phyloP scores from a whole-genome alignment of 2,888 invertebrate genomes.

The Junonia oenone region DNA sequence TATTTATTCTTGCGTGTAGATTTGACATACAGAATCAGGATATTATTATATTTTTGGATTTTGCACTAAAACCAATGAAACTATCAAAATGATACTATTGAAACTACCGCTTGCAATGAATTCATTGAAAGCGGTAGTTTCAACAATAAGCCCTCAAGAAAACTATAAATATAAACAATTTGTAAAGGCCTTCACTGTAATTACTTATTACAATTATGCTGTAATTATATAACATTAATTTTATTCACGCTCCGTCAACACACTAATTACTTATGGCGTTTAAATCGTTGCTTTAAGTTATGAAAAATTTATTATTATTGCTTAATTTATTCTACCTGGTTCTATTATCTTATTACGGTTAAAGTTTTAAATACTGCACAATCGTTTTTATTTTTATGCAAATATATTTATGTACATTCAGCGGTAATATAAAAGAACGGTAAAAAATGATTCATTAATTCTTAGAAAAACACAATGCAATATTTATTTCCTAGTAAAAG shows the following conservation, averaged over 20 bases:
- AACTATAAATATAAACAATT: neutral
- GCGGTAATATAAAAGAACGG: too few species aligned
- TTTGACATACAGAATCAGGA: too few species aligned
- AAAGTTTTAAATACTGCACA: too few species aligned
- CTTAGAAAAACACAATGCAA: slow-evolving; percentile 10
- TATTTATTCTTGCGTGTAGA: too few species aligned
- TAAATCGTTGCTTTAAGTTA: neutral
- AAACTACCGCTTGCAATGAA: too few species aligned
- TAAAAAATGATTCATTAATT: too few species aligned
- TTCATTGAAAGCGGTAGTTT: neutral
- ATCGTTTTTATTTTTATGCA: too few species aligned
- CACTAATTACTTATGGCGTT: slow-evolving; percentile 13
- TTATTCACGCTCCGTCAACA: slow-evolving; percentile 6
- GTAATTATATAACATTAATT: neutral
- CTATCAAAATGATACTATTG: too few species aligned
- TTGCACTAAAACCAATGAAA: too few species aligned
- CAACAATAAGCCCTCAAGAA: neutral
- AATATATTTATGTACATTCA: too few species aligned
- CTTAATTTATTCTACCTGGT: neutral
- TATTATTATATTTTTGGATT: too few species aligned
- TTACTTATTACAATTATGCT: neutral
- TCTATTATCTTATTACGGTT: too few species aligned
- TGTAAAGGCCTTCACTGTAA: neutral
- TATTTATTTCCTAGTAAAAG: neutral
- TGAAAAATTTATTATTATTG: neutral